These are phyloP conservation scores for Indicator maculatus DNA, from an alignment of 2,113 vertebrate genomes.

Conservation along the genomic window DNA sequence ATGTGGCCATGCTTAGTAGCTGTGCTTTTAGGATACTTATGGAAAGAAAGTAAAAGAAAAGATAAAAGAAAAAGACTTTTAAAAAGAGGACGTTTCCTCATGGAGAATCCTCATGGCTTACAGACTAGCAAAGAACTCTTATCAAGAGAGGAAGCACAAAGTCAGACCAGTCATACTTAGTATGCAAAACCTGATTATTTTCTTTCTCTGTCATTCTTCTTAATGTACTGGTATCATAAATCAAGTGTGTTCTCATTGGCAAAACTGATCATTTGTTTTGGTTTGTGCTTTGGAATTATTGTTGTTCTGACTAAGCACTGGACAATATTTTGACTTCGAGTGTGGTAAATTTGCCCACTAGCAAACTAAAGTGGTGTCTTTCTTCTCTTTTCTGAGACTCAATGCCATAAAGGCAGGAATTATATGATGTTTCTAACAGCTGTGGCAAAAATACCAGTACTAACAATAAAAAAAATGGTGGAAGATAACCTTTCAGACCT, in stretches of 20 bases:
- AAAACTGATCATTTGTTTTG: not conserved
- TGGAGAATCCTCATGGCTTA: not conserved
- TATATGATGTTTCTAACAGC: not conserved
- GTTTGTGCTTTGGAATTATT: not conserved
- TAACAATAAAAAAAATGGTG: not conserved
- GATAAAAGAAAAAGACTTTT: not conserved
- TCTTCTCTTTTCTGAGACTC: not conserved
- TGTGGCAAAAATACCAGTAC: not conserved
- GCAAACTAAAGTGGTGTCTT: not conserved
- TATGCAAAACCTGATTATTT: not conserved
- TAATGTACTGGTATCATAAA: not conserved
- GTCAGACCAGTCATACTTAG: not conserved
- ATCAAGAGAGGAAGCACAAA: not conserved
- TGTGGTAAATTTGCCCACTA: not conserved
- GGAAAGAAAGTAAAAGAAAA: not conserved
- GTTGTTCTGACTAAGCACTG: not conserved
- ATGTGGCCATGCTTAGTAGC: slow-evolving; percentile 35
- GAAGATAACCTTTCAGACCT: not conserved
- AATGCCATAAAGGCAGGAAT: not conserved
- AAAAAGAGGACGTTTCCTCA: not conserved
- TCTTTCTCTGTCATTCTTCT: not conserved
- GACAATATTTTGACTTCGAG: not conserved
- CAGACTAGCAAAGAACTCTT: not conserved
- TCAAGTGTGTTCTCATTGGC: not conserved
- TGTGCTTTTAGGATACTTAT: slow-evolving; percentile 9